phyloP scores from a whole-genome alignment of 2,888 invertebrate species.

The Microctonus brassicae region DNA sequence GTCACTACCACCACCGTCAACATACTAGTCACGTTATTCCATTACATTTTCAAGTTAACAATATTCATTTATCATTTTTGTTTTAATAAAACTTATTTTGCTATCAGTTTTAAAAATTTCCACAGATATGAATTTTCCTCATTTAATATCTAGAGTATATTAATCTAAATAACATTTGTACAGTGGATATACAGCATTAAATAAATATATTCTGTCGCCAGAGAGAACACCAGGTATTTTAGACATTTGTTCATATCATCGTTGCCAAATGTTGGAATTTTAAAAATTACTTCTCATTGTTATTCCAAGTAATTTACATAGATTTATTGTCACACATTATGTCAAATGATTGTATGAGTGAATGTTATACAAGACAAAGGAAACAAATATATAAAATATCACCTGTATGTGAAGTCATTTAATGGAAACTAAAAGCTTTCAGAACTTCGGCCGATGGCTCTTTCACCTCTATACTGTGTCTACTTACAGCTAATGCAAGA shows the following conservation, averaged over 20 bases:
- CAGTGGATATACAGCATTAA: too few species aligned
- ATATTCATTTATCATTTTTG: background rate
- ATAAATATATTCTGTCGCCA: too few species aligned
- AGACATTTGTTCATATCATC: background rate
- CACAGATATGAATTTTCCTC: background rate
- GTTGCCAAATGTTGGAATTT: background rate
- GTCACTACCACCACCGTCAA: background rate
- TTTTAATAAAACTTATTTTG: background rate
- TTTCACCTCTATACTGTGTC: conserved; percentile 46
- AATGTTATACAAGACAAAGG: background rate
- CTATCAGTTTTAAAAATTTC: background rate
- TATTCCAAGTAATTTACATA: background rate
- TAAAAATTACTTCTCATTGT: background rate
- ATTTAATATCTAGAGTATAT: background rate
- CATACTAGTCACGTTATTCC: conserved; percentile 26
- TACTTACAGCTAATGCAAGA: conserved; percentile 59
- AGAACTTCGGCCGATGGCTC: conserved; percentile 56
- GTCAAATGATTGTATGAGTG: background rate
- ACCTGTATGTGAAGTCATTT: conserved; percentile 23
- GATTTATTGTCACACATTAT: background rate
- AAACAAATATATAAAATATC: conserved; percentile 3
- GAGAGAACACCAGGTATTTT: too few species aligned
- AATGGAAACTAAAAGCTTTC: conserved; percentile 58
- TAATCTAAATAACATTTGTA: background rate
- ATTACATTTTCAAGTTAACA: conserved; percentile 13